Conservation (phyloP, 2,888 invertebrate genomes). For the Himalopsyche kuldschensis region DNA sequence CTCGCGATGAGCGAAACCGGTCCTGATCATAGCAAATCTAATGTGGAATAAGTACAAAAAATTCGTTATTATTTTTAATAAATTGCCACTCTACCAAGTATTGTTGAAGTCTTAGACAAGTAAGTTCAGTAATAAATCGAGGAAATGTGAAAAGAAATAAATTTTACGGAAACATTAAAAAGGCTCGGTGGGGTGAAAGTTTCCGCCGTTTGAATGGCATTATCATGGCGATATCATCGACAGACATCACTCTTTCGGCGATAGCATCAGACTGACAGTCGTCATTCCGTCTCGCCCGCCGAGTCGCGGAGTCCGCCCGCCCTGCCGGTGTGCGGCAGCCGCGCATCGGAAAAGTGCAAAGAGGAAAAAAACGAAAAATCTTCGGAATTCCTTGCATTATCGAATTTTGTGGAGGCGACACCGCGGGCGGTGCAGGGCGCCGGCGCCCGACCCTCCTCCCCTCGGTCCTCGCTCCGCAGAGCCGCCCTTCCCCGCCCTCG, state of each 20-base stretch:
- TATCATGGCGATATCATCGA: background rate
- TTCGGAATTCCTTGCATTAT: slow-evolving; percentile 39
- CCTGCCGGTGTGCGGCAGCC: background rate
- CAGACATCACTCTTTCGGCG: background rate
- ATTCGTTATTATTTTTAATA: too few species aligned
- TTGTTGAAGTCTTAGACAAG: too few species aligned
- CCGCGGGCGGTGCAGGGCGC: slow-evolving; percentile 45
- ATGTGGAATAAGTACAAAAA: too few species aligned
- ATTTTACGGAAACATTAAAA: background rate
- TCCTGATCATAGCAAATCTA: too few species aligned
- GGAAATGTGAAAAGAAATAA: background rate
- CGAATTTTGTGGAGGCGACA: slow-evolving; percentile 36
- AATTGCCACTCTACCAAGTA: too few species aligned
- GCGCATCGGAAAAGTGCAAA: background rate
- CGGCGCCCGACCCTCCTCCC: slow-evolving; percentile 48
- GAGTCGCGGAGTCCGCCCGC: background rate
- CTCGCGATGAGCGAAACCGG: too few species aligned
- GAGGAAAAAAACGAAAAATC: slow-evolving; percentile 24
- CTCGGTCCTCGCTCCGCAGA: slow-evolving; percentile 38
- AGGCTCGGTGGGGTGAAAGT: background rate
- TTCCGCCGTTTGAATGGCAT: background rate
- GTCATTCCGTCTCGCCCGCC: background rate
- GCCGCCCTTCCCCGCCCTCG: slow-evolving; percentile 21
- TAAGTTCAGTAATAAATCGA: too few species aligned
- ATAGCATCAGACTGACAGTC: background rate